Base-by-base conservation (phyloP, 2,113 vertebrate genomes). In the Podarcis muralis region DNA sequence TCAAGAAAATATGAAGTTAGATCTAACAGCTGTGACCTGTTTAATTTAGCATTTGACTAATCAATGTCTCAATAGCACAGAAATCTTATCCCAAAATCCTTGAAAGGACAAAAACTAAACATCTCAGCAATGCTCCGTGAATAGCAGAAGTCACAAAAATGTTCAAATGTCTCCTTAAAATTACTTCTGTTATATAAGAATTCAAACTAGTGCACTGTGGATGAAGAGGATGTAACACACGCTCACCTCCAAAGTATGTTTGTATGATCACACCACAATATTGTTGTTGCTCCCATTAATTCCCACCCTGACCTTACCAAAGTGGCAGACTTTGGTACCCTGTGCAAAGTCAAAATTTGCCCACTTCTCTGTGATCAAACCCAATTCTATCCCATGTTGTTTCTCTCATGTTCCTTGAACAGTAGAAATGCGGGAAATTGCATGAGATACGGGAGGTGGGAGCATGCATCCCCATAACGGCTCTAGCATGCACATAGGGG, bases 111-210 rank as follows among this genome's bases (percentile, higher is more conserved):
- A 40, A 12, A 92, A 80, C 5, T 0, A 89, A 88, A n/a, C 1
- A 11, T 0, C 3, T 30, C 37, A 25, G 74, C 12, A 6, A 65
- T 43, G 1, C 16, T 2, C 30, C 20, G 9, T 13, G 1, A 53
- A 59, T 66, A 79, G 32, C 40, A 32, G 5, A 15, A 57, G 59
- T 66, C 37, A 80, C 12, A 71, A n/a, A 22, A n/a, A 48, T 30
- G n/a, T 11, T 37, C 71, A 85, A 59, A 6, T 85, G 3, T 35
- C 48, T 37, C 35, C 32, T 59, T 75, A 57, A 59, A 77, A 75
- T 37, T 5, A 25, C 0, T 57, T 68, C 71, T 72, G 69, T 6
- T 15, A 25, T 57, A 57, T 35, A 48, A 72, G 23, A 71, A 57
- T 48, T 57, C 68, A 84, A 37, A 32, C 81, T n/a, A 83, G 37